Conservation (phyloP, 2,888 invertebrate species). For the Galerucella pusilla region DNA sequence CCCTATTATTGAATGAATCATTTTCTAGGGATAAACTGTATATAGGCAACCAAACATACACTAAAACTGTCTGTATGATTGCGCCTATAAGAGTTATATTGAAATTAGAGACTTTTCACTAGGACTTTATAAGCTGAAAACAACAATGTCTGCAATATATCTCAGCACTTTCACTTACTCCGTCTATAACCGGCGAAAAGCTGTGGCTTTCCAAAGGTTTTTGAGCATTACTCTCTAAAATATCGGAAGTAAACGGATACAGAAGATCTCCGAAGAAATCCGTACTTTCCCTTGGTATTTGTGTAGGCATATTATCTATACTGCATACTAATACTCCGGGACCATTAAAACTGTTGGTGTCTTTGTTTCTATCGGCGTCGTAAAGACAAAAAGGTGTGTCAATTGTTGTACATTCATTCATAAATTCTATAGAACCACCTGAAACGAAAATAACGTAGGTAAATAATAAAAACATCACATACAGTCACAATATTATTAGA, state of each 20-base stretch:
- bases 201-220: constrained; percentile 81
- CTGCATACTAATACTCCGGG: constrained; percentile 99
- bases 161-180: constrained; percentile 65
- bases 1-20: too few relatives aligned
- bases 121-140: too few relatives aligned
- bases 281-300: constrained; percentile 95
- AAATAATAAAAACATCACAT: too few relatives aligned
- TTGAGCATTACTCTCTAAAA: constrained; percentile 83
- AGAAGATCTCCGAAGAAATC: constrained; percentile 97
- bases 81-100: too few relatives aligned
- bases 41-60: too few relatives aligned
- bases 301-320: constrained; percentile 99
- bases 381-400: constrained; percentile 99
- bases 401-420: constrained; percentile 99
- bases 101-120: too few relatives aligned
- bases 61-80: too few relatives aligned
- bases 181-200: constrained; percentile 78
- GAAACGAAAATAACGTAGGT: constrained; percentile 2
- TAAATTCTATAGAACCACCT: constrained; percentile 86
- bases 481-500: too few relatives aligned
- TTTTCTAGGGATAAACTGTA: too few relatives aligned
- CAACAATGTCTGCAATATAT: background rate
- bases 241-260: constrained; percentile 88
- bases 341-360: constrained; percentile 95
- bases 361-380: constrained; percentile 97